phyloP scores from a whole-genome alignment of 2,113 vertebrate genomes.

The Mustela nigripes region DNA sequence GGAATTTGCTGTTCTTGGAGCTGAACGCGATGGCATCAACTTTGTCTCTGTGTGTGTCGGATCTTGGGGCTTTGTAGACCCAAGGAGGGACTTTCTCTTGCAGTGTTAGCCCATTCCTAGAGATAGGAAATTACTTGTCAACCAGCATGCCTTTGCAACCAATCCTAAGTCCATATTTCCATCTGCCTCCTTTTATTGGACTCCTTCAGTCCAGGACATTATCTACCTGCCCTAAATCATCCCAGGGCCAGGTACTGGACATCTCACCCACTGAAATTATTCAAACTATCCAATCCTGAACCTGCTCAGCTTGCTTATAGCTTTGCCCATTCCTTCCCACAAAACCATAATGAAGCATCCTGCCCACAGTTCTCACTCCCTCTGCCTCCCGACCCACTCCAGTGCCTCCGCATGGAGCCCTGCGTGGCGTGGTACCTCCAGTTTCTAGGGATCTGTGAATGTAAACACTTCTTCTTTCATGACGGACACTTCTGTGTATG shows the following conservation, averaged over 20 bases:
- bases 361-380: neutral
- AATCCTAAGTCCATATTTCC: neutral
- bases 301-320: neutral
- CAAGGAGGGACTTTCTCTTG: neutral
- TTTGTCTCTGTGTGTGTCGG: neutral
- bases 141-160: neutral
- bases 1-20: neutral
- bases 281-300: neutral
- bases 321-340: neutral
- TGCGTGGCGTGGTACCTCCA: accelerated
- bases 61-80: neutral
- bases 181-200: neutral
- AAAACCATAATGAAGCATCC: neutral
- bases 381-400: neutral
- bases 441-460: neutral
- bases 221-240: neutral
- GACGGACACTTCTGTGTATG: neutral
- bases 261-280: neutral
- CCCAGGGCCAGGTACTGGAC: neutral
- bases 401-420: neutral
- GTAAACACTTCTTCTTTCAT: neutral
- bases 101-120: neutral
- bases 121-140: neutral
- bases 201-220: neutral
- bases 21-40: neutral